These are phyloP conservation scores for Notospermus geniculatus DNA, from an alignment of 1,140 invertebrate species.

Conservation along the genomic window DNA sequence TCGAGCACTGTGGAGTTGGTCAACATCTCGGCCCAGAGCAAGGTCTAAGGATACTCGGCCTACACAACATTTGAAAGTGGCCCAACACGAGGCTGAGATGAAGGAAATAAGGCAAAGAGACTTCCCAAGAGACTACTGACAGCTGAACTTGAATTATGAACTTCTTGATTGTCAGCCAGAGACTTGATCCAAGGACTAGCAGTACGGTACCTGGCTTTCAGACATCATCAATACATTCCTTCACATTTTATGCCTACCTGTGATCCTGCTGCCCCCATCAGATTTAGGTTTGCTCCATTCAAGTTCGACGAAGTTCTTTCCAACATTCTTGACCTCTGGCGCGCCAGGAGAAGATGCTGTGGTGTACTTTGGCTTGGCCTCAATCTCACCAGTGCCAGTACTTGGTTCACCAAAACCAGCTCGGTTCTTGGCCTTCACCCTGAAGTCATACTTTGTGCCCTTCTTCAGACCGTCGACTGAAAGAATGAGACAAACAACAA, in stretches of 20 bases:
- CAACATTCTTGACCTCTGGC: constrained; percentile 76
- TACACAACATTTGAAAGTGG: no score
- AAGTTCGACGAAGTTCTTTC: constrained; percentile 75
- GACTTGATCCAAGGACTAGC: no score
- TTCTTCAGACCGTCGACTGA: constrained; percentile 88
- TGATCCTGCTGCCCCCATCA: constrained; percentile 94
- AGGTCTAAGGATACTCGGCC: no score
- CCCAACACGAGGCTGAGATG: no score
- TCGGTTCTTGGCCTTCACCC: constrained; percentile 92
- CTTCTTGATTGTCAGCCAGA: no score
- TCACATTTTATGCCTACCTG: constrained; percentile 34
- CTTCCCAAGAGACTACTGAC: no score
- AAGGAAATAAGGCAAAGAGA: no score
- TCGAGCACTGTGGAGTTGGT: no score
- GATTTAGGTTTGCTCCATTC: constrained; percentile 85
- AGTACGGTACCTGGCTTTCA: neutral
- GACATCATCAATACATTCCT: neutral
- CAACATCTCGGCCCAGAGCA: no score
- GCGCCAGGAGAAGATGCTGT: constrained; percentile 61
- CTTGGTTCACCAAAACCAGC: constrained; percentile 94
- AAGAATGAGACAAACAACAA: constrained; percentile 61
- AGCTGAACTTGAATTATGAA: no score
- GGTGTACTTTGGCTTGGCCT: constrained; percentile 89
- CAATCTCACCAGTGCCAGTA: constrained; percentile 79
- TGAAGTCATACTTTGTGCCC: constrained; percentile 95